Conservation (phyloP, 2,797 vertebrate species). For the Leptatherina wallacei region DNA sequence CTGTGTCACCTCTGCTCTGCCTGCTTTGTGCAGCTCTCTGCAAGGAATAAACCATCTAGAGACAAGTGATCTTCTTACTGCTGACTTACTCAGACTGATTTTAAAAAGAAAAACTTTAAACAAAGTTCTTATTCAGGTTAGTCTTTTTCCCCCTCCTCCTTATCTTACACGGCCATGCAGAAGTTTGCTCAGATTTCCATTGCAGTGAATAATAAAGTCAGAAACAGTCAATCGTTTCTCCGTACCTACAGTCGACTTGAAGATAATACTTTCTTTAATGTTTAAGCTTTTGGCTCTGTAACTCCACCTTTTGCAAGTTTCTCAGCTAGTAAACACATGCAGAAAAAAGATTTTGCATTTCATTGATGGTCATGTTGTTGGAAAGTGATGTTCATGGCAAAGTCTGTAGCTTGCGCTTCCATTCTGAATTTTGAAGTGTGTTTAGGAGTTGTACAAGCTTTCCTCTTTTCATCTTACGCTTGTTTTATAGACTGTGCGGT, state of each 20-base stretch:
- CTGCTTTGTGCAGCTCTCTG: slow-evolving; percentile 31
- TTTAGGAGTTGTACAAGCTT: not conserved
- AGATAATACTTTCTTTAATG: not conserved
- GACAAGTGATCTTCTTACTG: slow-evolving; percentile 21
- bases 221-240: not conserved
- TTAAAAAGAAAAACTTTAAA: not conserved
- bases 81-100: slow-evolving; percentile 21
- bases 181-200: not conserved
- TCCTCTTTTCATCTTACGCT: not conserved
- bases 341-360: not conserved
- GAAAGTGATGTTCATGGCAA: not conserved
- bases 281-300: not conserved
- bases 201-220: not conserved
- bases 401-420: not conserved
- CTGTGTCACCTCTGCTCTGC: slow-evolving; percentile 61
- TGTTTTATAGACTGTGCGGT: not conserved
- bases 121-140: not conserved
- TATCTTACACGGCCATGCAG: not conserved
- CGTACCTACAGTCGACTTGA: not conserved
- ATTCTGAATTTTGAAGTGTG: not conserved
- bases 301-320: not conserved
- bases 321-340: no score
- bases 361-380: not conserved
- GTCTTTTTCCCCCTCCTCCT: not conserved
- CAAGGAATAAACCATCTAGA: slow-evolving; percentile 46